These are phyloP conservation scores for Neogobius melanostomus DNA, from an alignment of 2,113 vertebrate species.

Conservation along the genomic window DNA sequence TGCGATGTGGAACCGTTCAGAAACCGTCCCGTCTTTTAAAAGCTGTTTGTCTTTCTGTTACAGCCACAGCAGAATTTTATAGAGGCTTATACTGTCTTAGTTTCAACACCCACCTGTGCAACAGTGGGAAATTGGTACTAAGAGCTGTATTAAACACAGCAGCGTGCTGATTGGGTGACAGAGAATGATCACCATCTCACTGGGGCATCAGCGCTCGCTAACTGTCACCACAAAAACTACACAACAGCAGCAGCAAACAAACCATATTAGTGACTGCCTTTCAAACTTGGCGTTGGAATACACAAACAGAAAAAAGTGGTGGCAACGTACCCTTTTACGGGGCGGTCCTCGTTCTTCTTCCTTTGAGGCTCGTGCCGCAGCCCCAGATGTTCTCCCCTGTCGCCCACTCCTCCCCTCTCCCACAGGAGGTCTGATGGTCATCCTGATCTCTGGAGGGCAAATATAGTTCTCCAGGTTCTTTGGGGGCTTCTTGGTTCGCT, in stretches of 20 bases:
- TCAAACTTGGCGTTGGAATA: neutral
- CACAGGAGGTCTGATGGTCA: constrained; percentile 90
- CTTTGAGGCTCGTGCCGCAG: constrained; percentile 80
- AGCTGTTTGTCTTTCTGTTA: neutral
- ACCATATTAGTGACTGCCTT: constrained; percentile 1
- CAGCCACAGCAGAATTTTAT: neutral
- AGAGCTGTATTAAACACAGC: constrained; percentile 1
- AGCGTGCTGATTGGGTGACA: constrained; percentile 1
- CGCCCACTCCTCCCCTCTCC: constrained; percentile 83
- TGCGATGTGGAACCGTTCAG: constrained; percentile 62
- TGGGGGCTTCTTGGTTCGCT: constrained; percentile 96
- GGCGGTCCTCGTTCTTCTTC: constrained; percentile 90
- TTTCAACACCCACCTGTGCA: neutral
- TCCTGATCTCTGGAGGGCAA: constrained; percentile 96
- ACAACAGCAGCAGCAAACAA: neutral
- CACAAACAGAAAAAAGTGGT: neutral
- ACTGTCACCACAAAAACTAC: neutral
- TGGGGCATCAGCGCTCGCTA: neutral
- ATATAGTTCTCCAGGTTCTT: constrained; percentile 99
- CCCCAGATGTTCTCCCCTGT: constrained; percentile 83
- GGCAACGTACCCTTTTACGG: constrained; percentile 88
- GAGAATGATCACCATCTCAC: neutral
- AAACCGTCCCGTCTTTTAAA: constrained; percentile 24
- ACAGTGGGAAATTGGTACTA: neutral
- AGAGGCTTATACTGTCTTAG: neutral